Percentiles rank a stretch among this genome's conserved stretches.
Evolutionary conservation across 2,797 vertebrate genomes (phyloP).

Genomic region (Sebastes nivosus): DNA sequence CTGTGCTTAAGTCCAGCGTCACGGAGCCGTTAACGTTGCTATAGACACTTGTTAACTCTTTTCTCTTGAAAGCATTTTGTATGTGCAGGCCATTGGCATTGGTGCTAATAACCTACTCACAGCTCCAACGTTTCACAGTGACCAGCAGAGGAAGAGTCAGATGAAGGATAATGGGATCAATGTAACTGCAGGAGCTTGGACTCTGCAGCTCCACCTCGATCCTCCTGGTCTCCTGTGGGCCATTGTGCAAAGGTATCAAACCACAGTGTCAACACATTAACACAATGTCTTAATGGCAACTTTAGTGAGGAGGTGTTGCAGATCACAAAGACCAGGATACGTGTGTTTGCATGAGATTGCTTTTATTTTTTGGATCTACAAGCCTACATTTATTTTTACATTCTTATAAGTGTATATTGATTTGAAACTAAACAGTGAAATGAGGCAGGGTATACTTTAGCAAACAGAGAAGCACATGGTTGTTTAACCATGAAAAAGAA

Average conservation of each 20-base stretch:
- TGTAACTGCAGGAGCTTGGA: background rate
- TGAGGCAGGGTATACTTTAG: too few species aligned
- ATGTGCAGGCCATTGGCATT: background rate
- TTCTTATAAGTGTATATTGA: too few species aligned
- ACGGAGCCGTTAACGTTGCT: background rate
- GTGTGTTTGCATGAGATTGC: background rate
- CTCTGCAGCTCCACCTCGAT: background rate
- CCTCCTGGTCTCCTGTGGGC: background rate
- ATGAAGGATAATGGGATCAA: background rate
- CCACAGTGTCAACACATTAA: background rate
- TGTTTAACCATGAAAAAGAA: background rate
- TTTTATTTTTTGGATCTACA: slow-evolving; percentile 2
- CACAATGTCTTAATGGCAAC: background rate
- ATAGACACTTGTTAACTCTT: background rate
- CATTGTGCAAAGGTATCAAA: background rate
- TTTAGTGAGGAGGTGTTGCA: background rate
- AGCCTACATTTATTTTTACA: background rate
- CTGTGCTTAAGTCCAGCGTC: too few species aligned
- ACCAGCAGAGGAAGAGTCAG: background rate
- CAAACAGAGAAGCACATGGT: background rate
- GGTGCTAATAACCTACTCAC: background rate
- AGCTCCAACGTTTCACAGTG: background rate
- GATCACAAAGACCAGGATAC: background rate
- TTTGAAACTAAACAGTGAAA: background rate
- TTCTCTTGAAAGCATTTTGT: background rate